Evolutionary conservation across 2,113 vertebrate species (phyloP).

Genomic region (Aplodontia rufa): DNA sequence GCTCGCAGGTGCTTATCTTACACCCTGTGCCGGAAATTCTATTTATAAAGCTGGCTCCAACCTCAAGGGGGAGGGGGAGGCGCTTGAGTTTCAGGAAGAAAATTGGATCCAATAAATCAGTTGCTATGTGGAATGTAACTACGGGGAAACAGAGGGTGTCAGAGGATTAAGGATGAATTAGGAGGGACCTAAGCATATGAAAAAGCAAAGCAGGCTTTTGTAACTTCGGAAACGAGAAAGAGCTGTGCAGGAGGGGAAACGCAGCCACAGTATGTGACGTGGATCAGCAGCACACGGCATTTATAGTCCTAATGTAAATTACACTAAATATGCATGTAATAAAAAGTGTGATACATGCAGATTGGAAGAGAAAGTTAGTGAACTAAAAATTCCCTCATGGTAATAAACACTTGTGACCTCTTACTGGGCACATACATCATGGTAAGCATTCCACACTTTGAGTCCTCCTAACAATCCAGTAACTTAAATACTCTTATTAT

Average conservation of each 20-base stretch:
- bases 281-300: background rate
- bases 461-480: background rate
- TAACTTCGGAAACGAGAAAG: background rate
- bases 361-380: background rate
- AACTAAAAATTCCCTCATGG: background rate
- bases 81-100: background rate
- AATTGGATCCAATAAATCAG: background rate
- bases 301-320: background rate
- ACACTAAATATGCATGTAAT: background rate
- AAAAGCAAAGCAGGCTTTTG: constrained; percentile 14
- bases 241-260: background rate
- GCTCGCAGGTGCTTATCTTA: background rate
- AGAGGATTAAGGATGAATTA: background rate
- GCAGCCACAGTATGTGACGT: background rate
- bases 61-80: background rate
- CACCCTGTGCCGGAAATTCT: background rate
- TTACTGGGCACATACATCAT: background rate
- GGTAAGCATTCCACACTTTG: background rate
- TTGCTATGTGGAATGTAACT: background rate
- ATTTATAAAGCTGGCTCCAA: background rate
- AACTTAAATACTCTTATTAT: background rate
- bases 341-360: background rate
- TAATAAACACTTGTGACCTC: background rate
- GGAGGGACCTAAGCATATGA: background rate
- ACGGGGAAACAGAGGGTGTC: background rate